These are phyloP conservation scores for Phoebastria nigripes DNA, from an alignment of 2,797 vertebrate species.

Conservation along the genomic window DNA sequence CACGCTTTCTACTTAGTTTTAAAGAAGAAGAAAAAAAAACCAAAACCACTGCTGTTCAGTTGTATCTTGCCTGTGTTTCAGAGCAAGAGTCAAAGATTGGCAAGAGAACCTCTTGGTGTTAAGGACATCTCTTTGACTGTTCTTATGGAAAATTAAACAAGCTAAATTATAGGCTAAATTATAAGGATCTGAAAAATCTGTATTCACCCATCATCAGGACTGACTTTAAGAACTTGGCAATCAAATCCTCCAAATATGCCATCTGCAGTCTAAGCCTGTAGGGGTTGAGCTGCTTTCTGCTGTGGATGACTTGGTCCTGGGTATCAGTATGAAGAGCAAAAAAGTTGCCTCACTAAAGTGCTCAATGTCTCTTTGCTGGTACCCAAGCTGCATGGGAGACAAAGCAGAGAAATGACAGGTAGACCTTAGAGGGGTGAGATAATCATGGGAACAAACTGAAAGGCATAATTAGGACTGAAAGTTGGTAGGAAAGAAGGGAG, in stretches of 20 bases:
- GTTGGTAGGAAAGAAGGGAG: background rate
- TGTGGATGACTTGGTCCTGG: rapidly evolving
- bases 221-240: background rate
- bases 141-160: background rate
- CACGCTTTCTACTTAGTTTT: background rate
- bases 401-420: background rate
- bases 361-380: background rate
- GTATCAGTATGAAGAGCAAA: background rate
- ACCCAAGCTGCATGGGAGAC: background rate
- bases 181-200: background rate
- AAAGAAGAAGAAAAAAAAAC: background rate
- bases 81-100: background rate
- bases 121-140: background rate
- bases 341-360: background rate
- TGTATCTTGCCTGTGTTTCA: background rate
- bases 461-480: background rate
- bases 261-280: background rate
- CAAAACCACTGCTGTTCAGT: background rate
- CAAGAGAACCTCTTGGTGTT: background rate
- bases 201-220: background rate
- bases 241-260: background rate
- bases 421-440: background rate
- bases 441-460: background rate
- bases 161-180: background rate
- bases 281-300: background rate